A percentile compares a stretch with the other conserved stretches of the same genome.
Conservation (phyloP, 2,888 invertebrate species). For the Lordiphosa fenestrarum region DNA sequence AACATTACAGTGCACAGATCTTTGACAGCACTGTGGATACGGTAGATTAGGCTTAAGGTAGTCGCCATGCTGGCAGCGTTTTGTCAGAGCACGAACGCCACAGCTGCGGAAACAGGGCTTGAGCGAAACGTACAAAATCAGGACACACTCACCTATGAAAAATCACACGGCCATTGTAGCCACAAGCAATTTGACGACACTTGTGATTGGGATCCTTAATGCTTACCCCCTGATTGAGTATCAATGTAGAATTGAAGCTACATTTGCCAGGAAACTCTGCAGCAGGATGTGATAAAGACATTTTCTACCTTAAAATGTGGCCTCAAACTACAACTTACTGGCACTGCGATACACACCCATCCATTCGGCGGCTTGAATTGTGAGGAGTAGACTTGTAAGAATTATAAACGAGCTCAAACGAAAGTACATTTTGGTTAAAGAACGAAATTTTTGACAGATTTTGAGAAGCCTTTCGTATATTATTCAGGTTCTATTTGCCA, state of each 20-base stretch:
- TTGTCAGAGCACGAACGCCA: slow-evolving; percentile 23
- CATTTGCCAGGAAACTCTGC: slow-evolving; percentile 53
- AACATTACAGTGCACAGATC: slow-evolving; percentile 21
- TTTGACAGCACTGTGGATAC: slow-evolving; percentile 54
- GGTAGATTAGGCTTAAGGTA: slow-evolving; percentile 15
- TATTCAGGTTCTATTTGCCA: too few relatives aligned
- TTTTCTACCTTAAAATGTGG: too few relatives aligned
- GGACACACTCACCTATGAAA: slow-evolving; percentile 41
- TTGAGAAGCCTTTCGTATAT: too few relatives aligned
- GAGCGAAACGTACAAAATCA: not conserved
- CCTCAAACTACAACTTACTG: not conserved
- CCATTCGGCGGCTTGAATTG: not conserved
- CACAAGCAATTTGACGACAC: slow-evolving; percentile 53
- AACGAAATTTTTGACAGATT: too few relatives aligned
- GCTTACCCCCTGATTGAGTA: slow-evolving; percentile 39
- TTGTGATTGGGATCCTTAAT: slow-evolving; percentile 51
- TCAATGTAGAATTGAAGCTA: slow-evolving; percentile 21
- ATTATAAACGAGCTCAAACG: too few relatives aligned
- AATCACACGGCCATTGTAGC: slow-evolving; percentile 21
- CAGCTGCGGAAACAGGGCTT: slow-evolving; percentile 36
- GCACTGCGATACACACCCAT: not conserved
- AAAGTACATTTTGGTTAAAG: too few relatives aligned
- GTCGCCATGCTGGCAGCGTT: slow-evolving; percentile 22
- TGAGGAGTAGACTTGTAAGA: too few relatives aligned
- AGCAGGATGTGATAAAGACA: not conserved